Percentiles rank a stretch among this genome's conserved stretches.
These are phyloP conservation scores for Parnassius apollo DNA, from an alignment of 2,888 invertebrate species.

Conservation along the genomic window DNA sequence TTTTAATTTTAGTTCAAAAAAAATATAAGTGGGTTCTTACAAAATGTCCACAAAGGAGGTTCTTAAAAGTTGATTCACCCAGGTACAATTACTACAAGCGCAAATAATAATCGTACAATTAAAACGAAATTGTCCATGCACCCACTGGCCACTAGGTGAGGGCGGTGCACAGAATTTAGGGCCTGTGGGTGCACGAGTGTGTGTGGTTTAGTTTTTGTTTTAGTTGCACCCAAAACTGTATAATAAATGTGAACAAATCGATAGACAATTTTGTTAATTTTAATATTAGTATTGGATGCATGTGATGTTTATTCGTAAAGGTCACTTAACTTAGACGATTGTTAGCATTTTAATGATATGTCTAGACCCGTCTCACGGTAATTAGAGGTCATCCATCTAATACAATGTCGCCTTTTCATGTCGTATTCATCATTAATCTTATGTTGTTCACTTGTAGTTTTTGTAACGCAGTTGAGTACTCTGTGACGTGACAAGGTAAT, in stretches of 20 bases:
- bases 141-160: no score
- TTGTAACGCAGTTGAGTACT: no score
- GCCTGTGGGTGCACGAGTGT: background rate
- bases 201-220: no score
- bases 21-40: no score
- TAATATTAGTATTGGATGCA: slow-evolving; percentile 1
- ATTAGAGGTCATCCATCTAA: slow-evolving; percentile 25
- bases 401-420: slow-evolving; percentile 7
- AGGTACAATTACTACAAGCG: no score
- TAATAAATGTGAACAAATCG: background rate
- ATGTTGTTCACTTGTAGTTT: background rate
- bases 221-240: background rate
- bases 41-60: no score
- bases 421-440: slow-evolving; percentile 19
- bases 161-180: no score
- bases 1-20: no score
- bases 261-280: background rate
- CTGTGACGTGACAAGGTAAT: no score
- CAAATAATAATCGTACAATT: no score
- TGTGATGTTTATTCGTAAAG: background rate
- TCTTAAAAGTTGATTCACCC: no score
- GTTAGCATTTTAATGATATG: background rate
- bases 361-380: slow-evolving; percentile 5
- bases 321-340: background rate
- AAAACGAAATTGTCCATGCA: no score